Evolutionary conservation across 2,797 vertebrate genomes (phyloP).

Genomic region (Hippoglossus hippoglossus): DNA sequence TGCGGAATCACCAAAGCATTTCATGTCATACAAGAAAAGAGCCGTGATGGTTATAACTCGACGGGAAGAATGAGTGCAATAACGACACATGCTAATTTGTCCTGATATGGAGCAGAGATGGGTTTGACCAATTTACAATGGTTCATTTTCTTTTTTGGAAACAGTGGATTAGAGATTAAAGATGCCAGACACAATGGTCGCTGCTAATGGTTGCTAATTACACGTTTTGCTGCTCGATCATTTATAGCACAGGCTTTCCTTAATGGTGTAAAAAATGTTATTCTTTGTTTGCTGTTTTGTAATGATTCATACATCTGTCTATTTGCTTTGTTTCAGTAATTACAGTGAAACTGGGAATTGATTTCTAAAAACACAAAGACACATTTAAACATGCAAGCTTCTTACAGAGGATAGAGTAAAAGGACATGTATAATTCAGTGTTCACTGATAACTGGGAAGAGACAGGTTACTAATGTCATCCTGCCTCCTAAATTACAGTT

Average conservation of each 20-base stretch:
- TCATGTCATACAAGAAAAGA: slow-evolving; percentile 30
- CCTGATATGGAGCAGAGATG: slow-evolving; percentile 30
- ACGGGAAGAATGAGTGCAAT: slow-evolving; percentile 32
- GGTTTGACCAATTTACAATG: slow-evolving; percentile 40
- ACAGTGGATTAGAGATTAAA: slow-evolving; percentile 35
- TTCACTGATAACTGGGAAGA: slow-evolving; percentile 24
- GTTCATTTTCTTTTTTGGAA: slow-evolving; percentile 36
- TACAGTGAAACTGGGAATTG: slow-evolving; percentile 38
- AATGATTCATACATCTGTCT: slow-evolving; percentile 49
- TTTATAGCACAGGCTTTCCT: slow-evolving; percentile 17
- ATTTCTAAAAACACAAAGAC: slow-evolving; percentile 36
- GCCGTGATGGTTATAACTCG: slow-evolving; percentile 24
- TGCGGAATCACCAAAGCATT: slow-evolving; percentile 19
- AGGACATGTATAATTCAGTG: slow-evolving; percentile 4
- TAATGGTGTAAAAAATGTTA: slow-evolving; percentile 5
- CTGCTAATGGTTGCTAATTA: slow-evolving; percentile 16
- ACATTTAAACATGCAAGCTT: background rate
- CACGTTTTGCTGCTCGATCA: background rate
- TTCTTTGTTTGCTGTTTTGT: slow-evolving; percentile 46
- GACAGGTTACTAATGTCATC: slow-evolving; percentile 4
- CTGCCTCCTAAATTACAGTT: slow-evolving; percentile 11
- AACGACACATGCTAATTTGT: slow-evolving; percentile 30
- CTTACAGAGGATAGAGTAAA: slow-evolving; percentile 7
- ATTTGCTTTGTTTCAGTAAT: slow-evolving; percentile 49
- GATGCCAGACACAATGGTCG: slow-evolving; percentile 5